Evolutionary conservation across 2,888 invertebrate genomes (phyloP).

Genomic region (Acronicta leporina): DNA sequence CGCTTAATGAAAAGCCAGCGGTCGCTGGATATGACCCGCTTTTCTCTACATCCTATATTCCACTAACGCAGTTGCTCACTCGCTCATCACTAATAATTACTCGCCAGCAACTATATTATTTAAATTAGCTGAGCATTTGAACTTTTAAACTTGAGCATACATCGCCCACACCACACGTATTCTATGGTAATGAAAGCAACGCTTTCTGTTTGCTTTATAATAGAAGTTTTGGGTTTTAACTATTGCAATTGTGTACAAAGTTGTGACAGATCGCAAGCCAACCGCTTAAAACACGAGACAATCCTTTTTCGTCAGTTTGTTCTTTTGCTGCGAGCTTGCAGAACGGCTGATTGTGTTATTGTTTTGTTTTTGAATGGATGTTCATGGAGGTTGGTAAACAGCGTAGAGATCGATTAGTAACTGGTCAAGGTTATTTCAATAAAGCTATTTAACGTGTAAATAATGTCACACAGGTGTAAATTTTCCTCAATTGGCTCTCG

Average conservation of each 20-base stretch:
- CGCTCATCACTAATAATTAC: constrained; percentile 44
- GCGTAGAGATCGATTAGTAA: constrained; percentile 1
- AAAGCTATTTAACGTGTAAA: constrained; percentile 9
- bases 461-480: constrained; percentile 14
- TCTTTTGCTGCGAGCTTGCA: constrained; percentile 4
- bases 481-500: constrained; percentile 20
- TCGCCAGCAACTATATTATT: constrained; percentile 29
- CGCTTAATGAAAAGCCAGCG: constrained; percentile 59
- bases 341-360: constrained; percentile 4
- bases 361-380: constrained; percentile 14
- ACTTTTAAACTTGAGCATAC: constrained; percentile 11
- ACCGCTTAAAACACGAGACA: not conserved
- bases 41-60: constrained; percentile 42
- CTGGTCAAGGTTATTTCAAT: constrained; percentile 9
- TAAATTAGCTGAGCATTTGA: constrained; percentile 29
- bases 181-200: constrained; percentile 8
- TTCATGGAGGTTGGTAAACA: constrained; percentile 3
- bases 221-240: constrained; percentile 4
- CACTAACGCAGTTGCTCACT: constrained; percentile 21
- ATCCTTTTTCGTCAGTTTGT: constrained; percentile 9
- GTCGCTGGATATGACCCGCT: constrained; percentile 30
- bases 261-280: constrained; percentile 7
- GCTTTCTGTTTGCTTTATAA: constrained; percentile 2
- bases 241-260: constrained; percentile 7
- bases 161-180: constrained; percentile 2